Conservation (phyloP, 2,113 vertebrate species). For the Zootoca vivipara region DNA sequence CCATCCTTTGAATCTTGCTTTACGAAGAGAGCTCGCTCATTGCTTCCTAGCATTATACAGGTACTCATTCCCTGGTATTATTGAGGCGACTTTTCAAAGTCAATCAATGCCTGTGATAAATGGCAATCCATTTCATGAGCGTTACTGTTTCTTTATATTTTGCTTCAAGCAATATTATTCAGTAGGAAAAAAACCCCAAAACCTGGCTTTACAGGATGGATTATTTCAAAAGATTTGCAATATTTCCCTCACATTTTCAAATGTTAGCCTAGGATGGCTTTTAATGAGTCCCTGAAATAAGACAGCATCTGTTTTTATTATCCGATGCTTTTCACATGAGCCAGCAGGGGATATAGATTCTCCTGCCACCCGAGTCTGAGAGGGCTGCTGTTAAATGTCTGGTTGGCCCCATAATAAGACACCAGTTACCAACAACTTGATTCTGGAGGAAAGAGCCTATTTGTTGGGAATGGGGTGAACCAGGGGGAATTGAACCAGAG, state of each 20-base stretch:
- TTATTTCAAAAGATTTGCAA: background rate
- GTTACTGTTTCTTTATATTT: background rate
- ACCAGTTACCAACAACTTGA: background rate
- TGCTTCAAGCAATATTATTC: background rate
- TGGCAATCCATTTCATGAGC: background rate
- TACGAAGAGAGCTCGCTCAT: background rate
- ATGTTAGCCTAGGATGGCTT: background rate
- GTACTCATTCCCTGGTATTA: background rate
- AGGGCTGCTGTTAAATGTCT: background rate
- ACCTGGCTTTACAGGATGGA: background rate
- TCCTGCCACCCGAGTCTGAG: background rate
- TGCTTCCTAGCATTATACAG: rapidly evolving
- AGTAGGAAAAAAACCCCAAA: background rate
- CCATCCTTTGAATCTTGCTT: conserved; percentile 40
- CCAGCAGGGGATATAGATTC: background rate
- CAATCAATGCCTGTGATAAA: background rate
- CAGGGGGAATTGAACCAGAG: too few relatives aligned
- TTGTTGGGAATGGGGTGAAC: background rate
- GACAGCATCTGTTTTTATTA: conserved; percentile 33
- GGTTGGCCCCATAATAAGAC: background rate
- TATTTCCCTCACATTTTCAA: conserved; percentile 2
- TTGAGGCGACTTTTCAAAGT: background rate
- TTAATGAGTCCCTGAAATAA: background rate
- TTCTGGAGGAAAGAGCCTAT: background rate
- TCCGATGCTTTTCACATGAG: background rate